Conservation (phyloP, 2,113 vertebrate genomes). For the Brachirus orientalis region DNA sequence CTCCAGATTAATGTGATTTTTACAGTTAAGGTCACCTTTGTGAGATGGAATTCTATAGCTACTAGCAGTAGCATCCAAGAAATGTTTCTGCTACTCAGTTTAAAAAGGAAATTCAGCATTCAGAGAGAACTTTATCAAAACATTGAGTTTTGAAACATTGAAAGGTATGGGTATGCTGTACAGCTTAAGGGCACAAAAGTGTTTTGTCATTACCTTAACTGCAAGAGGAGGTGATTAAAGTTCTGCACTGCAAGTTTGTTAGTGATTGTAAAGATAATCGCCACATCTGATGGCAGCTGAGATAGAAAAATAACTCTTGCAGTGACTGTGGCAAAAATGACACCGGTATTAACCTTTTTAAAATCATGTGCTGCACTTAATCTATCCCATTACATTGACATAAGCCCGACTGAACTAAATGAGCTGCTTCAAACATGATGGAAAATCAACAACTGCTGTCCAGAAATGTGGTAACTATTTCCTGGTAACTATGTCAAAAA, state of each 20-base stretch:
- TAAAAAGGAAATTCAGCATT: not conserved
- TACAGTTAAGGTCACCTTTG: too few relatives aligned
- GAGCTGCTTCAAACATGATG: conserved; percentile 15
- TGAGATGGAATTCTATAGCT: too few relatives aligned
- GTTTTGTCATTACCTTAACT: not conserved
- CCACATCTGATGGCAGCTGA: not conserved
- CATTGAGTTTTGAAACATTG: too few relatives aligned
- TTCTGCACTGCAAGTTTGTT: not conserved
- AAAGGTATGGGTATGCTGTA: not conserved
- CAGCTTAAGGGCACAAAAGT: not conserved
- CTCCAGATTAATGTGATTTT: not conserved
- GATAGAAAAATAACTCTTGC: not conserved
- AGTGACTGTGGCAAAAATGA: conserved; percentile 13
- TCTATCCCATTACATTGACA: not conserved
- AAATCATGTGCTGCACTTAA: conserved; percentile 12
- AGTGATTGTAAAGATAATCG: not conserved
- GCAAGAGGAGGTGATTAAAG: not conserved
- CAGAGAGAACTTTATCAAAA: not conserved
- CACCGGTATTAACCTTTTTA: conserved; percentile 36
- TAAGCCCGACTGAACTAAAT: conserved; percentile 13
- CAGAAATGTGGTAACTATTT: not conserved
- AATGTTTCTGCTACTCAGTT: not conserved
- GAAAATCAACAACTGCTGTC: conserved; percentile 17
- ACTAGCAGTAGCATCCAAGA: not conserved
- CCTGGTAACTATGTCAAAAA: conserved; percentile 8